Evolutionary conservation across 2,113 vertebrate genomes (phyloP).

Genomic region (Siniperca chuatsi): DNA sequence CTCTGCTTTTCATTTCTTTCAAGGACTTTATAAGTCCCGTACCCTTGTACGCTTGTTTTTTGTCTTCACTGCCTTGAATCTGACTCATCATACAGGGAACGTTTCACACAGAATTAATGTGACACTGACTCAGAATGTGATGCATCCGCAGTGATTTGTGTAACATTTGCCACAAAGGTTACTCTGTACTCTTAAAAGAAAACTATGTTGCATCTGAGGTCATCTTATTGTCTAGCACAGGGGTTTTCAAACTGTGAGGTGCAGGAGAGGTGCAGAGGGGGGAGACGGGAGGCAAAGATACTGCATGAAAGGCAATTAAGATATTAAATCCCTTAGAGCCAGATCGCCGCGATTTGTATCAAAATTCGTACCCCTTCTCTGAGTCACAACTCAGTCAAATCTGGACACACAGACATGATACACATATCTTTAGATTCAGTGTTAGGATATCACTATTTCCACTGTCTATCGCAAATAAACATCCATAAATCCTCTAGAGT

Average conservation of each 20-base stretch:
- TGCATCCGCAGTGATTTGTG: constrained; percentile 34
- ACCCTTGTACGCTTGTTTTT: constrained; percentile 29
- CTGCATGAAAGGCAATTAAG: constrained; percentile 26
- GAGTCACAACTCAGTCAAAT: neutral
- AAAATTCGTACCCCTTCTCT: neutral
- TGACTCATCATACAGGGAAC: constrained; percentile 53
- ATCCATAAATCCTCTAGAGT: neutral
- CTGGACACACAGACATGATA: neutral
- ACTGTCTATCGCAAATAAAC: too few species aligned
- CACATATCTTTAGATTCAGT: neutral
- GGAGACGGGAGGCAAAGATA: neutral
- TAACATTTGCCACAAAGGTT: constrained; percentile 28
- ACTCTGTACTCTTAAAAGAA: constrained; percentile 6
- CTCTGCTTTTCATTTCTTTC: constrained; percentile 11
- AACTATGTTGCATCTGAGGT: constrained; percentile 5
- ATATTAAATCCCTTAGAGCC: neutral
- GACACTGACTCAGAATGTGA: constrained; percentile 48
- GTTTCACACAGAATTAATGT: constrained; percentile 50
- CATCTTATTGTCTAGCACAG: neutral
- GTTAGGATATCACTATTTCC: neutral
- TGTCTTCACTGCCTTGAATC: constrained; percentile 39
- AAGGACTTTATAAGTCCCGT: constrained; percentile 7
- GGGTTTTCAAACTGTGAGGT: constrained; percentile 17
- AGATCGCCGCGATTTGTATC: neutral
- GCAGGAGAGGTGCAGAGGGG: neutral